A percentile compares a stretch with the other conserved stretches of the same genome.
These are phyloP conservation scores for Cryptocephalus primarius DNA, from an alignment of 2,888 invertebrate genomes.

Conservation along the genomic window DNA sequence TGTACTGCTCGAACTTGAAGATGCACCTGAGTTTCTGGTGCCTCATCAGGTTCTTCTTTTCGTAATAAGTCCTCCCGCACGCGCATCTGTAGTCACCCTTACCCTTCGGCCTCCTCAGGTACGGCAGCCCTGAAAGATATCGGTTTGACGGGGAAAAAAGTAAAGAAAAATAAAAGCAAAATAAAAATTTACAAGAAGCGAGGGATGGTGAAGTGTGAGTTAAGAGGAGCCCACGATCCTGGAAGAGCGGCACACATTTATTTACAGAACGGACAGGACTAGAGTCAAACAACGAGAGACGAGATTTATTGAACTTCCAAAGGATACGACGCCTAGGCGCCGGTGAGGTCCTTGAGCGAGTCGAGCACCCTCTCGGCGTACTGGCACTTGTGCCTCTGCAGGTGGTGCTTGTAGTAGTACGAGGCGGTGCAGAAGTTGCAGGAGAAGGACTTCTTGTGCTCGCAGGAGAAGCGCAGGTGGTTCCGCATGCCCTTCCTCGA, in stretches of 20 bases:
- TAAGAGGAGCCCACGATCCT: no score
- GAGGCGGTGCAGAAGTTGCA: conserved; percentile 22
- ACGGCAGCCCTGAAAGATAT: background rate
- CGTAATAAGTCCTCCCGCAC: conserved; percentile 25
- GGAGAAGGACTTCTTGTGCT: conserved; percentile 21
- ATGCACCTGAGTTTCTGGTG: conserved; percentile 24
- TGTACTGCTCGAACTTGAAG: conserved; percentile 10
- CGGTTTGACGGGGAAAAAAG: background rate
- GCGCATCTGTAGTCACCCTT: conserved; percentile 20
- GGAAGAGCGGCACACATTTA: no score
- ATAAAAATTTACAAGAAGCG: background rate
- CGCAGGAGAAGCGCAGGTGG: conserved; percentile 22
- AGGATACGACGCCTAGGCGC: no score
- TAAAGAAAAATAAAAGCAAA: background rate
- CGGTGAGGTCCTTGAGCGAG: no score
- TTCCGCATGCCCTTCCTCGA: conserved; percentile 24
- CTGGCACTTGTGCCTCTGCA: conserved; percentile 19
- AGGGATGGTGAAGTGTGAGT: background rate
- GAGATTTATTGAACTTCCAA: no score
- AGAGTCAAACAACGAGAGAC: no score
- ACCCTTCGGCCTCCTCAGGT: conserved; percentile 21
- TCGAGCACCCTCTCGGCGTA: conserved; percentile 4
- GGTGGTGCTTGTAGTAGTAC: conserved; percentile 25
- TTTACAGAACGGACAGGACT: no score
- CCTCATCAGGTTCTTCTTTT: conserved; percentile 24